Conservation (phyloP, 2,113 vertebrate species). For the Anser brachyrhynchus region DNA sequence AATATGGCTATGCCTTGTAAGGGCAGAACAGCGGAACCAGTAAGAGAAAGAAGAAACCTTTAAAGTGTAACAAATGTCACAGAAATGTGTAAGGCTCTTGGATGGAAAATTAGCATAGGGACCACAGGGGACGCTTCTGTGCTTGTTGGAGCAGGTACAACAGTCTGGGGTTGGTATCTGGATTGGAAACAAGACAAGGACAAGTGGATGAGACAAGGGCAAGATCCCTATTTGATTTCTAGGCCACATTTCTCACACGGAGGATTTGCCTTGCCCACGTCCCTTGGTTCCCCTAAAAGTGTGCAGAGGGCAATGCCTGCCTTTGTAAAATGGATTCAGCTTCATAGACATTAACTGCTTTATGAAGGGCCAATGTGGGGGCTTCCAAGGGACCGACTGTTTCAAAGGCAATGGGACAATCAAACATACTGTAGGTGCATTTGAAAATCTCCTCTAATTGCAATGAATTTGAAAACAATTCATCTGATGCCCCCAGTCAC, state of each 20-base stretch:
- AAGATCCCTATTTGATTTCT: neutral
- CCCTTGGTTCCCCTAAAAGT: neutral
- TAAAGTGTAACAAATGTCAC: neutral
- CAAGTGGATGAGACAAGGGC: neutral
- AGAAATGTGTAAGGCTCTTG: neutral
- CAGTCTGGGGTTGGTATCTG: neutral
- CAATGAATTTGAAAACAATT: neutral
- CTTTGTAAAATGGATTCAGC: neutral
- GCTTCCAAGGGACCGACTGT: neutral
- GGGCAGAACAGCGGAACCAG: neutral
- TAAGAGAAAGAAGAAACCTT: neutral
- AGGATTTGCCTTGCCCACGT: neutral
- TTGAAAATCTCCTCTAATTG: neutral
- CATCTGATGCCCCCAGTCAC: neutral
- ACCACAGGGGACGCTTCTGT: neutral
- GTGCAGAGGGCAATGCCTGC: neutral
- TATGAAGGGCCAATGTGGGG: neutral
- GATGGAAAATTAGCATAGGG: neutral
- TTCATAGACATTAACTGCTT: neutral
- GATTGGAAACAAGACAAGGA: neutral
- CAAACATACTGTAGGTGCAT: rapidly evolving
- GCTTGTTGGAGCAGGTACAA: neutral
- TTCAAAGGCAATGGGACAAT: neutral
- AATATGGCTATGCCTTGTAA: neutral
- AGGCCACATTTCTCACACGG: neutral